Evolutionary conservation across 2,888 invertebrate genomes (phyloP).

Genomic region (Drosophila atroscutellata): DNA sequence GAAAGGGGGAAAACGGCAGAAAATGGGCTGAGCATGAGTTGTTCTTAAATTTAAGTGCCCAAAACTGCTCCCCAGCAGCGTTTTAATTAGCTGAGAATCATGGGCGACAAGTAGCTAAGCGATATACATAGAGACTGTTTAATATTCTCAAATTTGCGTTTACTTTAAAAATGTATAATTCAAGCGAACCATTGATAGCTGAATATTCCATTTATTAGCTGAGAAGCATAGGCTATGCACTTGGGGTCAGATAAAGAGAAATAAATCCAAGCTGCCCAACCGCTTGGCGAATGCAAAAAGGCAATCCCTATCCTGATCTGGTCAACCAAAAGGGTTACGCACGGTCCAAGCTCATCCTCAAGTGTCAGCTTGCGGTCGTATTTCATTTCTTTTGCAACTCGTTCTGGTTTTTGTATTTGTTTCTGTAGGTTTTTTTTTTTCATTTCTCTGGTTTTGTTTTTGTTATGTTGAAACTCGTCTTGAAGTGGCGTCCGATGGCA

Average conservation of each 20-base stretch:
- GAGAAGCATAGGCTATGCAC: background rate
- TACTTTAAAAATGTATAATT: conserved; percentile 46
- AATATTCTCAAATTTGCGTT: conserved; percentile 31
- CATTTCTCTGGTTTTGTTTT: conserved; percentile 7
- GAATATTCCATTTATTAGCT: conserved; percentile 52
- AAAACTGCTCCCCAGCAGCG: conserved; percentile 73
- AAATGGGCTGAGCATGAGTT: conserved; percentile 36
- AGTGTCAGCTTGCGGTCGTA: conserved; percentile 74
- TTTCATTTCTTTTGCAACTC: conserved; percentile 69
- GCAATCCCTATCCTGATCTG: conserved; percentile 44
- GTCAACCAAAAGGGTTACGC: conserved; percentile 63
- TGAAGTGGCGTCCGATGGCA: conserved; percentile 72
- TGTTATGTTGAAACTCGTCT: conserved; percentile 52
- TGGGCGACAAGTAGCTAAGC: conserved; percentile 5
- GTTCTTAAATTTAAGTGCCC: conserved; percentile 34
- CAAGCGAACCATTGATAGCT: conserved; percentile 53
- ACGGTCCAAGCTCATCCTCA: conserved; percentile 55
- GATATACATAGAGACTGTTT: conserved; percentile 6
- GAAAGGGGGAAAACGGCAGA: conserved; percentile 1
- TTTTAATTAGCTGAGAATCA: conserved; percentile 56
- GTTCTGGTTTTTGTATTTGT: conserved; percentile 39
- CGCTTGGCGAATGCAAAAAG: conserved; percentile 50
- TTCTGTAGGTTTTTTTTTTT: background rate
- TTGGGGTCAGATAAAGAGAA: conserved; percentile 18
- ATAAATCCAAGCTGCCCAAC: conserved; percentile 66